Base-by-base conservation (phyloP, 2,888 invertebrate species). In the Choristoneura rosaceana region DNA sequence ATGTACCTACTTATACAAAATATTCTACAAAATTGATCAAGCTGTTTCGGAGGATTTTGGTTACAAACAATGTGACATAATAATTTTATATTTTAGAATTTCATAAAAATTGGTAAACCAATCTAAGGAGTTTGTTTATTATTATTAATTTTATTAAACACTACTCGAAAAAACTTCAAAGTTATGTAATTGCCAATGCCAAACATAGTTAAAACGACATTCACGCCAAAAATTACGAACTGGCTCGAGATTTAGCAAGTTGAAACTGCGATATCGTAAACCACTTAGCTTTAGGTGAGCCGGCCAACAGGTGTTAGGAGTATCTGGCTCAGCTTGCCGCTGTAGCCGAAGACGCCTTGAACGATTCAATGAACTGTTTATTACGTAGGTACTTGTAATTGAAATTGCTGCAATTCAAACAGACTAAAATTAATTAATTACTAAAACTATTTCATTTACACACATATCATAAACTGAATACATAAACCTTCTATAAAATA, bases 251-350 rank as follows among this genome's bases (percentile, higher is more conserved):
- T 52, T 60, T 50, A 52, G 17, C 68, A 52, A 69, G 64, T 73
- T 73, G 68, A 64, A 73, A 73, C 50, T 52, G 64, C 59, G 64
- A 60, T 69, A 60, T 59, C 73, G 64, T 73, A 73, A 69, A 69
- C 64, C 73, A 69, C 59, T 64, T 73, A 59, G 68, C 59, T 38
- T 41, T 67, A 34, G 61, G 52, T 45, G 62, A 47, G 47, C 58
- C 55, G 3, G 52, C 71, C 73, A 73, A 73, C 73, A 69, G 73
- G 73, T 73, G 73, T 33, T 47, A 33, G 38, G 12, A 34, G 55
- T 25, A 5, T 14, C 34, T 43, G 38, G 41, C 15, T 41, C 38
- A 4, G 12, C 43, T 61, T 61, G 34, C 15, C 64, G 50, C 15
- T 52, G 15, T 50, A 52, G 33, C 9, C n/a, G 62, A 50, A 50